Conservation (phyloP, 2,113 vertebrate genomes). For the Isurus oxyrinchus region DNA sequence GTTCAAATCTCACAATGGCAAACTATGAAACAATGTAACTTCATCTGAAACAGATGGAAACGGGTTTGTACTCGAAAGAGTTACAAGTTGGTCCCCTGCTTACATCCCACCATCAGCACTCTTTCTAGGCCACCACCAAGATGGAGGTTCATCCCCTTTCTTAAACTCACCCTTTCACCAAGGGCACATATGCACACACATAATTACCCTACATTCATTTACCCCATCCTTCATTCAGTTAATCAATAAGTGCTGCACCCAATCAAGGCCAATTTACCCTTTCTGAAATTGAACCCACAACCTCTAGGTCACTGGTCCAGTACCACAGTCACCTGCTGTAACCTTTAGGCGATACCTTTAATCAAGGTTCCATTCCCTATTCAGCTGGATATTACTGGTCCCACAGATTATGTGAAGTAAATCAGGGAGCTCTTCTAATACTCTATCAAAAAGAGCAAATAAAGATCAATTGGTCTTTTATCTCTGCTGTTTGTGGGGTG, state of each 20-base stretch:
- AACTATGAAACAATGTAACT: too few species aligned
- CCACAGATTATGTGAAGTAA: background rate
- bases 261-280: background rate
- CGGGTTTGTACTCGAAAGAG: too few species aligned
- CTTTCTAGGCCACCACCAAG: background rate
- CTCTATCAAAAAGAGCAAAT: slow-evolving; percentile 12
- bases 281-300: background rate
- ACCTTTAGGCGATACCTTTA: background rate
- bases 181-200: too few species aligned
- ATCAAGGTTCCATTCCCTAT: background rate
- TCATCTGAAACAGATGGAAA: too few species aligned
- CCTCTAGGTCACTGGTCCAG: background rate
- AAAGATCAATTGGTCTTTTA: background rate
- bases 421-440: background rate
- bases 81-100: background rate
- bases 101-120: background rate
- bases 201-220: background rate
- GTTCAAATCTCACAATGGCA: too few species aligned
- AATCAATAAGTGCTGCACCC: background rate
- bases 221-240: background rate
- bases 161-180: background rate
- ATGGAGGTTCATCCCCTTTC: background rate
- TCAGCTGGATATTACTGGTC: background rate
- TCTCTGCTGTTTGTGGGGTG: background rate
- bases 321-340: background rate